Evolutionary conservation across 2,113 vertebrate genomes (phyloP), one percentile per base, ranked within the genome.

Genomic region (Salvator merianae): DNA sequence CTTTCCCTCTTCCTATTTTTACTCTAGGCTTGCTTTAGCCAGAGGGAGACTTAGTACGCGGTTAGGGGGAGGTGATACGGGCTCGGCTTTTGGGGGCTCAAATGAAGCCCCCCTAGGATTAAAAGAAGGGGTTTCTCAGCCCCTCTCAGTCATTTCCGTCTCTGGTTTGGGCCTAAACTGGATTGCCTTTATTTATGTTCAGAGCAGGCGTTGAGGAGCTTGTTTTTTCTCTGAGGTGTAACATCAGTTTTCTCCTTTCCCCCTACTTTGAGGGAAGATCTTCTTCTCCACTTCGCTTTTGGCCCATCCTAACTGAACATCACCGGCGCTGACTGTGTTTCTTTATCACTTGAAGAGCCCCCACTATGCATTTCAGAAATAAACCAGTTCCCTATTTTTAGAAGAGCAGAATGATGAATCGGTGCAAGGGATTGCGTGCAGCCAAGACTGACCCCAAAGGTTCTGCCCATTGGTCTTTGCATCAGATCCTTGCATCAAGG

Each of bases 51-150:
- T 86, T 79, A 92, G 82, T 0, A 24, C 10, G 13, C 16, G 40
- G 30, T 2, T 16, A 5, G 20, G 20, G 75, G 32, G 18, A 63
- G 5, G 20, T 5, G 20, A 26, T 88, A 20, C 55, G 10, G 62
- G 77, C 22, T 34, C 28, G n/a, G 79, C 72, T 81, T 78, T 84
- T 84, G 86, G 86, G 91, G 86, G 81, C 79, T 85, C 77, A 87
- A 70, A 80, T 87, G 78, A 72, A 92, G 32, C 62, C 86, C 18
- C 0, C 50, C 34, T 83, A 80, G 0, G 62, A 83, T 82, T 47
- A 82, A 59, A 83, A 40, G 30, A 9, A 22, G 43, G 1, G n/a
- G 12, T 14, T 47, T 74, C 70, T 9, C 38, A 10, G 6, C 36
- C 7, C 26, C 72, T 47, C 26, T 28, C 1, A 20, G 55, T 20